A percentile compares a stretch with the other conserved stretches of the same genome.
These are phyloP conservation scores for Psylliodes chrysocephalus DNA, from an alignment of 2,888 invertebrate species.

Conservation along the genomic window DNA sequence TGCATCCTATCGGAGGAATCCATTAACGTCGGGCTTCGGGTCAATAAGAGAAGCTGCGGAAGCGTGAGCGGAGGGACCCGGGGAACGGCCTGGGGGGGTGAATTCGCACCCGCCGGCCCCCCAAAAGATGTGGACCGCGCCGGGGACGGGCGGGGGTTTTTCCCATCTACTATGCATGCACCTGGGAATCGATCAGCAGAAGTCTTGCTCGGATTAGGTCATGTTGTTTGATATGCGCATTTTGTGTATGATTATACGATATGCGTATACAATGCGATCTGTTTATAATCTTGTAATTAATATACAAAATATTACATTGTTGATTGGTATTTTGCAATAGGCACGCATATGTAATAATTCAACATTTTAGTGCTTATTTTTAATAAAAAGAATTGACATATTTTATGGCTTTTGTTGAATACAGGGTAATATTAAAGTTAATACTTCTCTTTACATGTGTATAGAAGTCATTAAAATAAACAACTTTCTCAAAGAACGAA, in stretches of 20 bases:
- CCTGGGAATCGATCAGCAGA: conserved; percentile 54
- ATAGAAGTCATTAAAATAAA: too few species aligned
- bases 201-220: conserved; percentile 53
- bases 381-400: too few species aligned
- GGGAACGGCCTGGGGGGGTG: conserved; percentile 38
- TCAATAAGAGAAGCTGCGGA: conserved; percentile 58
- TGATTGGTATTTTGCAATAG: too few species aligned
- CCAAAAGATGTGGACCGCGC: conserved; percentile 20
- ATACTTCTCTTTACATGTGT: too few species aligned
- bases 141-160: conserved; percentile 35
- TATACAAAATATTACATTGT: too few species aligned
- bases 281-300: too few species aligned
- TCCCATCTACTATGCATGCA: conserved; percentile 52
- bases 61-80: conserved; percentile 52
- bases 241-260: conserved; percentile 37
- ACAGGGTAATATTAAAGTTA: too few species aligned
- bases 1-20: conserved; percentile 49
- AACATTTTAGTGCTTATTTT: too few species aligned
- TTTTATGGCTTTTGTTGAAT: too few species aligned
- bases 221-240: conserved; percentile 50
- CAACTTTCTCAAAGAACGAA: too few species aligned
- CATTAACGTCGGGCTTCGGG: conserved; percentile 53
- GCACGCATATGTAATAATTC: too few species aligned
- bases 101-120: conserved; percentile 24
- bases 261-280: neutral